phyloP scores from a whole-genome alignment of 2,113 vertebrate genomes.

The Gobius niger region DNA sequence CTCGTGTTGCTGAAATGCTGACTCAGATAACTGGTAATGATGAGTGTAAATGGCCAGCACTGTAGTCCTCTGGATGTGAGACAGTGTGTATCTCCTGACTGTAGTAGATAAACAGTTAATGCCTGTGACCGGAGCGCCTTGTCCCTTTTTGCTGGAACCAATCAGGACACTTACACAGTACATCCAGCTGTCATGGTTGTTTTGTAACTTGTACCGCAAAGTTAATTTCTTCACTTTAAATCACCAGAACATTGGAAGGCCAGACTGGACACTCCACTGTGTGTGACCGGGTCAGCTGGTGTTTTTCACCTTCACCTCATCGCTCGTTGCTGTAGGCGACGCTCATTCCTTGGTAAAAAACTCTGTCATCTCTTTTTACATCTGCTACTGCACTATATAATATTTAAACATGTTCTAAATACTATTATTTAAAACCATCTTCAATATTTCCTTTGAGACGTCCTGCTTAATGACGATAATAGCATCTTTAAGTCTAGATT shows the following conservation, averaged over 20 bases:
- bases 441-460: too few relatives aligned
- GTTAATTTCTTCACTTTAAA: constrained; percentile 38
- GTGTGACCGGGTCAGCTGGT: constrained; percentile 37
- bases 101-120: constrained; percentile 12
- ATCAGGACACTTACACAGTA: constrained; percentile 17
- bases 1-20: constrained; percentile 33
- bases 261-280: constrained; percentile 25
- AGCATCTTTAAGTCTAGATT: too few relatives aligned
- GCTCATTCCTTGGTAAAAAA: too few relatives aligned
- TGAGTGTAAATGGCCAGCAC: constrained; percentile 4
- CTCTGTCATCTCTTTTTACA: too few relatives aligned
- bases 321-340: constrained; percentile 9
- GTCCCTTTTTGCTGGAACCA: constrained; percentile 13
- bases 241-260: constrained; percentile 49
- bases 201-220: constrained; percentile 32
- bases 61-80: not conserved
- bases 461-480: too few relatives aligned
- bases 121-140: constrained; percentile 14
- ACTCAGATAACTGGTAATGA: not conserved
- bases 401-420: too few relatives aligned
- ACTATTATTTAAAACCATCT: too few relatives aligned
- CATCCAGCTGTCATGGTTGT: constrained; percentile 17
- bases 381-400: too few relatives aligned
- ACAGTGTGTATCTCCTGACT: not conserved
- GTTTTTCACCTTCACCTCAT: constrained; percentile 31